Conservation (phyloP, 2,797 vertebrate genomes). For the Aplochiton taeniatus region DNA sequence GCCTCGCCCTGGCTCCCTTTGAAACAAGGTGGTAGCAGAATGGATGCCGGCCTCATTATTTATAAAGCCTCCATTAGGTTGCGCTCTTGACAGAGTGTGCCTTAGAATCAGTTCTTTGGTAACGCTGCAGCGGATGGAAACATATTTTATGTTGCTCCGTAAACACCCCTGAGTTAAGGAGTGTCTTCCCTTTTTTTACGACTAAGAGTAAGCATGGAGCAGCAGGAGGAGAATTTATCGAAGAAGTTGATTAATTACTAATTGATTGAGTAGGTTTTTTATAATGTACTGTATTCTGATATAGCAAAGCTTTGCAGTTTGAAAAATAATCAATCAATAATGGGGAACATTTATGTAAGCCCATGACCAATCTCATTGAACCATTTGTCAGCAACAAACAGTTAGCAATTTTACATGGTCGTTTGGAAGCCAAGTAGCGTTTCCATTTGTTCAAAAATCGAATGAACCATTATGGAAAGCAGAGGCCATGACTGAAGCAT, state of each 20-base stretch:
- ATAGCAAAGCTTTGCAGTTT: not conserved
- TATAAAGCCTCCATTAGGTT: constrained; percentile 57
- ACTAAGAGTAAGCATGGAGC: constrained; percentile 21
- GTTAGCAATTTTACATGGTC: constrained; percentile 55
- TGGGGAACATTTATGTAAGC: not conserved
- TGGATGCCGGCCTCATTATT: constrained; percentile 54
- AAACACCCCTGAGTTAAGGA: constrained; percentile 32
- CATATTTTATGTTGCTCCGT: constrained; percentile 30
- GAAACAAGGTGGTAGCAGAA: constrained; percentile 57
- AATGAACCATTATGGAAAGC: constrained; percentile 66
- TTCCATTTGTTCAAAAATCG: constrained; percentile 59
- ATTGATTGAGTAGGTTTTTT: constrained; percentile 28
- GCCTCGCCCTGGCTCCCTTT: constrained; percentile 46
- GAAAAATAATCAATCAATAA: constrained; percentile 13
- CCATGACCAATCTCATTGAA: not conserved
- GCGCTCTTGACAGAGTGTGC: constrained; percentile 49
- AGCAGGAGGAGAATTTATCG: constrained; percentile 22
- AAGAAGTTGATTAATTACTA: constrained; percentile 42
- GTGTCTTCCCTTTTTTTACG: constrained; percentile 20
- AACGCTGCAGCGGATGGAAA: constrained; percentile 20
- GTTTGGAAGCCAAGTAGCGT: constrained; percentile 54
- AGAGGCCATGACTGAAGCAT: constrained; percentile 57
- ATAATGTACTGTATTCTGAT: no score
- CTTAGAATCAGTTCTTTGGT: constrained; percentile 45
- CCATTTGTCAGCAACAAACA: constrained; percentile 27